phyloP scores from a whole-genome alignment of 2,888 invertebrate species.

The Drosophila demipolita region DNA sequence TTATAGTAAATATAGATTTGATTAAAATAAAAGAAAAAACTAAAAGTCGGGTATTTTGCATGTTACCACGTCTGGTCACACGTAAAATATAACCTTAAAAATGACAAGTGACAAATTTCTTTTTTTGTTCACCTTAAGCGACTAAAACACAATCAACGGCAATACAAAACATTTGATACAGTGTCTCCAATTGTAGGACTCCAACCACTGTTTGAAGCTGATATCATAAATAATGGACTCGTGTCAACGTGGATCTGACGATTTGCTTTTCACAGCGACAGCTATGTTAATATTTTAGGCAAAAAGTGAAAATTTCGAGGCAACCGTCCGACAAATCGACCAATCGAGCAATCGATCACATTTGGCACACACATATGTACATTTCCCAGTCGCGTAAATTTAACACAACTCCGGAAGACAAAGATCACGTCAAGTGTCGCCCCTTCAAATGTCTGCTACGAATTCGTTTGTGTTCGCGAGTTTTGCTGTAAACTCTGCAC shows the following conservation, averaged over 20 bases:
- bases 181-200: conserved; percentile 9
- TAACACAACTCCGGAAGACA: conserved; percentile 27
- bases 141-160: conserved; percentile 45
- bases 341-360: conserved; percentile 22
- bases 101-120: conserved; percentile 81
- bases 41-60: conserved; percentile 37
- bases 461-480: conserved; percentile 38
- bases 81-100: conserved; percentile 74
- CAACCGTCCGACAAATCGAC: conserved; percentile 14
- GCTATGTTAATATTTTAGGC: conserved; percentile 67
- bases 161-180: conserved; percentile 44
- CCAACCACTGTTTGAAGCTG: conserved; percentile 3
- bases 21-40: conserved; percentile 6
- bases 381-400: conserved; percentile 17
- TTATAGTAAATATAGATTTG: background rate
- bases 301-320: conserved; percentile 61
- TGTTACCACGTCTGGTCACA: conserved; percentile 60
- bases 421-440: conserved; percentile 32
- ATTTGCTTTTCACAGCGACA: conserved; percentile 44
- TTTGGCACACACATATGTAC: conserved; percentile 46
- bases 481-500: conserved; percentile 41
- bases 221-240: conserved; percentile 28
- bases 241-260: conserved; percentile 20
- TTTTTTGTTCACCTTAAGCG: conserved; percentile 70
- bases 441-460: conserved; percentile 48